A percentile compares a stretch with the other conserved stretches of the same genome.
Evolutionary conservation across 2,797 vertebrate genomes (phyloP).

Genomic region (Tapera naevia): DNA sequence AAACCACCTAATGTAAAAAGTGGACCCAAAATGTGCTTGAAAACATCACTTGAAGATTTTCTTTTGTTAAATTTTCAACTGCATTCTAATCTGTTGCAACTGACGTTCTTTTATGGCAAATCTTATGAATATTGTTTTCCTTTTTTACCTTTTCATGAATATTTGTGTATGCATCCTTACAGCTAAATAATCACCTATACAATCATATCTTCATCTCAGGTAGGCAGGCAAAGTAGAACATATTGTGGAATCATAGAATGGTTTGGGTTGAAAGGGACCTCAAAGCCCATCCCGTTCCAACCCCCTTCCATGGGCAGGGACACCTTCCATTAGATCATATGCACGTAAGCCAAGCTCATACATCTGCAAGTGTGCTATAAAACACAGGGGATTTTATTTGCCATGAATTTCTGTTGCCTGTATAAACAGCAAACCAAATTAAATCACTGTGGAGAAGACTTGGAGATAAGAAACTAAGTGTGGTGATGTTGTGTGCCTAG

Average conservation of each 20-base stretch:
- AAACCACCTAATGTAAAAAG: not conserved
- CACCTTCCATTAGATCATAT: too few relatives aligned
- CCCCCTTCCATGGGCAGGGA: too few relatives aligned
- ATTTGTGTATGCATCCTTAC: accelerated
- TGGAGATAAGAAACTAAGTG: not conserved
- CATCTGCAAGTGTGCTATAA: not conserved
- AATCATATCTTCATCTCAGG: not conserved
- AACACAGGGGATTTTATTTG: not conserved
- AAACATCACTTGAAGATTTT: not conserved
- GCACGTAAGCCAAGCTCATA: accelerated
- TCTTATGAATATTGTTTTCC: accelerated
- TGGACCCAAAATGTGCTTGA: not conserved
- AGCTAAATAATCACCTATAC: not conserved
- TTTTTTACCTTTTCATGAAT: not conserved
- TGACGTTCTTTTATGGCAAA: not conserved
- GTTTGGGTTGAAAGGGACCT: too few relatives aligned
- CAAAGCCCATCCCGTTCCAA: too few relatives aligned
- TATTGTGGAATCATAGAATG: too few relatives aligned
- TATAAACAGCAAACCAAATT: not conserved
- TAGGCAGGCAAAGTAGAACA: accelerated
- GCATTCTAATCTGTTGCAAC: not conserved
- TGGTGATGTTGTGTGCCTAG: accelerated
- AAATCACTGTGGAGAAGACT: not conserved
- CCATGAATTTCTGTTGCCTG: accelerated
- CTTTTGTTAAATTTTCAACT: not conserved